Evolutionary conservation across 2,888 invertebrate genomes (phyloP).

Genomic region (Drosophila percnosoma): DNA sequence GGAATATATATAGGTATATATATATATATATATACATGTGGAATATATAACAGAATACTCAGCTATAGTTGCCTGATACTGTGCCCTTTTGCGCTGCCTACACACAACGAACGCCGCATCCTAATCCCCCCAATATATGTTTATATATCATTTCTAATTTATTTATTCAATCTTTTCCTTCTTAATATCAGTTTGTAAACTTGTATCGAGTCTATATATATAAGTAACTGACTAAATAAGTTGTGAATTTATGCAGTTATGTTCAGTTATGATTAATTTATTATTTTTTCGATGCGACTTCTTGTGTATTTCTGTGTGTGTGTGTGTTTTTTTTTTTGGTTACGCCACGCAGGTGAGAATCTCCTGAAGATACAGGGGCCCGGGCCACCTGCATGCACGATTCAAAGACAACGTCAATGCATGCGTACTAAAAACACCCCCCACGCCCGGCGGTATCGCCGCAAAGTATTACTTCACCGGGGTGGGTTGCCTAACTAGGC

Average conservation of each 20-base stretch:
- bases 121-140: background rate
- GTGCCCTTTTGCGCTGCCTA: background rate
- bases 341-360: too few species aligned
- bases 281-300: constrained; percentile 23
- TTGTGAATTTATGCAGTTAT: constrained; percentile 7
- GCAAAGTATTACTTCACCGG: too few species aligned
- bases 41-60: background rate
- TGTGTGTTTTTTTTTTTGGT: background rate
- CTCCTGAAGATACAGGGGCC: too few species aligned
- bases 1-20: constrained; percentile 3
- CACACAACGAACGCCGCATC: background rate
- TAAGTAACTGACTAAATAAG: constrained; percentile 3
- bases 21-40: background rate
- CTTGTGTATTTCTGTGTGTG: background rate
- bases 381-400: too few species aligned
- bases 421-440: too few species aligned
- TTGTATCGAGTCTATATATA: constrained; percentile 20
- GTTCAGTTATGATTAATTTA: constrained; percentile 7
- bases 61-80: constrained; percentile 3
- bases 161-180: constrained; percentile 6
- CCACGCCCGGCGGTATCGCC: too few species aligned
- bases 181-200: constrained; percentile 26
- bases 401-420: too few species aligned
- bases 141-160: constrained; percentile 1
- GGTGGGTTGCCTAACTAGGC: background rate